Conservation (phyloP, 1,140 invertebrate genomes). For the Metaphire vulgaris region DNA sequence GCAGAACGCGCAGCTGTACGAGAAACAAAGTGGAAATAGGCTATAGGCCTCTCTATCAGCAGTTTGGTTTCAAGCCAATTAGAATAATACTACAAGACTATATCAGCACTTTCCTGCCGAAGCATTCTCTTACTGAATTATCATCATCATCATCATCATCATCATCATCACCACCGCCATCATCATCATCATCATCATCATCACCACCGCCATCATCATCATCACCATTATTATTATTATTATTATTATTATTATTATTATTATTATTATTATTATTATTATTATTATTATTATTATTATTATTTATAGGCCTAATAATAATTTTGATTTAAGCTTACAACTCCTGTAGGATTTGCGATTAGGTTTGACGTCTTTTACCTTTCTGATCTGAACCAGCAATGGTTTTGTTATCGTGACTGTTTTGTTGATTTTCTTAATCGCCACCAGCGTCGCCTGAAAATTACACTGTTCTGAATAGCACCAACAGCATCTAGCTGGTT, state of each 20-base stretch:
- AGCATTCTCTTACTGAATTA: no score
- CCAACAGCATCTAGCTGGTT: no score
- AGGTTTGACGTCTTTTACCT: no score
- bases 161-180: conserved; percentile 8
- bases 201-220: background rate
- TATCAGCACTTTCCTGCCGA: no score
- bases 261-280: background rate
- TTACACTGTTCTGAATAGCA: conserved; percentile 27
- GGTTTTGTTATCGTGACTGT: conserved; percentile 73
- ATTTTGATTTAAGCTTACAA: background rate
- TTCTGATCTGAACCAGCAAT: conserved; percentile 80
- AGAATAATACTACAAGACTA: no score
- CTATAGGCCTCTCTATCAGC: conserved; percentile 3
- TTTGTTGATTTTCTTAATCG: conserved; percentile 73
- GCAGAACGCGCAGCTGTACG: conserved; percentile 80
- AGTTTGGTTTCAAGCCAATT: no score
- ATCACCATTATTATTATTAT: conserved; percentile 1
- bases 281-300: background rate
- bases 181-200: conserved; percentile 15
- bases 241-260: background rate
- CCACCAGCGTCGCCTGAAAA: conserved; percentile 66
- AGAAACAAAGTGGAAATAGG: background rate
- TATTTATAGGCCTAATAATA: background rate
- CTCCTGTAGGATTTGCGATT: no score
- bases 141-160: background rate